These are phyloP conservation scores for Acrocephalus scirpaceus DNA, from an alignment of 2,797 vertebrate genomes.

Conservation along the genomic window DNA sequence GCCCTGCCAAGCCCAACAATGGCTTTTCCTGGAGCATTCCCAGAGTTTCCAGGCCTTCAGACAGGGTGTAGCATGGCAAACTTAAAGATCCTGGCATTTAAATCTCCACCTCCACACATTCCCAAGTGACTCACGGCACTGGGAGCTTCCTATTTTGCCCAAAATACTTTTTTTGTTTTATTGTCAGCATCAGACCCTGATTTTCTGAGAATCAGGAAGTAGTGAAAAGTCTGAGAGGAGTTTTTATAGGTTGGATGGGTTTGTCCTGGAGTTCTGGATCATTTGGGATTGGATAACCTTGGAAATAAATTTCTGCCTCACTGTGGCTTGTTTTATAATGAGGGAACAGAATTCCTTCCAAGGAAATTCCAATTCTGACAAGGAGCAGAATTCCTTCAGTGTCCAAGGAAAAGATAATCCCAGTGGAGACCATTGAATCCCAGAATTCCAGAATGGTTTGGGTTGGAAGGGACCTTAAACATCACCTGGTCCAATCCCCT, in stretches of 20 bases:
- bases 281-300: neutral
- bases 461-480: neutral
- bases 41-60: constrained; percentile 32
- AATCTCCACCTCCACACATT: neutral
- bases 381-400: neutral
- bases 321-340: neutral
- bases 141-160: neutral
- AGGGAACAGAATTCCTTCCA: neutral
- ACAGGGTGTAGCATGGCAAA: neutral
- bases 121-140: neutral
- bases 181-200: neutral
- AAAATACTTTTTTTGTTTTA: neutral
- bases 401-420: neutral
- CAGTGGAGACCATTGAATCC: neutral
- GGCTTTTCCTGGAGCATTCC: constrained; percentile 41
- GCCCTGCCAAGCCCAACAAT: neutral
- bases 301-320: neutral
- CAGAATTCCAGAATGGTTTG: neutral
- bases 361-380: too few relatives aligned
- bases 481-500: neutral
- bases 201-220: neutral
- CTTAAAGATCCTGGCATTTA: neutral
- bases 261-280: neutral
- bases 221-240: too few relatives aligned
- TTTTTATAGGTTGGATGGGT: neutral